phyloP scores from a whole-genome alignment of 2,888 invertebrate species.

The Thysanoteuthis rhombus region DNA sequence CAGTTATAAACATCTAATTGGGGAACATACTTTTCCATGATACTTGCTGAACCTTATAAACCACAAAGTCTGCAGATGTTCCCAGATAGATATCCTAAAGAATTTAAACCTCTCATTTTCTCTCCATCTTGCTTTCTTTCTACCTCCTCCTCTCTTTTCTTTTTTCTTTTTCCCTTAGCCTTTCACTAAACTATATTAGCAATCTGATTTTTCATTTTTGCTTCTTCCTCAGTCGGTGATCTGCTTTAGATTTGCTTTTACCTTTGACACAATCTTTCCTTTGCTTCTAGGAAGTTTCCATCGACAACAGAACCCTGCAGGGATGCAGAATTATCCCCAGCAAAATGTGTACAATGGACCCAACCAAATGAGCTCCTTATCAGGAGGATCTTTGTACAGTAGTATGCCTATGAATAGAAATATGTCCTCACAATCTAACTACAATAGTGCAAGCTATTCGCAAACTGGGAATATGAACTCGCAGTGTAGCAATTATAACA shows the following conservation, averaged over 20 bases:
- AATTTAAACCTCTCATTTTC: background rate
- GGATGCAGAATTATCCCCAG: conserved; percentile 52
- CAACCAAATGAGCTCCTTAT: conserved; percentile 42
- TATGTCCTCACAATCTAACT: conserved; percentile 45
- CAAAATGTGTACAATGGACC: conserved; percentile 57
- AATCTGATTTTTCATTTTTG: conserved; percentile 29
- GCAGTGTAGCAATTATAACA: conserved; percentile 51
- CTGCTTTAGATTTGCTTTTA: conserved; percentile 31
- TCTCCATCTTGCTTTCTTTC: conserved; percentile 18
- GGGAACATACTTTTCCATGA: background rate
- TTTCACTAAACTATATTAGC: background rate
- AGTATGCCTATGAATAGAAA: conserved; percentile 46
- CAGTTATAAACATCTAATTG: background rate
- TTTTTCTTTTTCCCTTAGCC: background rate
- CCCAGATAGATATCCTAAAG: background rate
- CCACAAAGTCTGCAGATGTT: background rate
- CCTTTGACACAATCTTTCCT: conserved; percentile 31
- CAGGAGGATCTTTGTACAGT: conserved; percentile 46
- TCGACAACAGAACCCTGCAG: conserved; percentile 42
- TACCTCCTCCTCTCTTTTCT: background rate
- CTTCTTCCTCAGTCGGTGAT: conserved; percentile 29
- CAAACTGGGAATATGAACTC: conserved; percentile 45
- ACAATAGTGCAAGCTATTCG: conserved; percentile 36
- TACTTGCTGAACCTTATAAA: background rate
- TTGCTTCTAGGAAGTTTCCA: conserved; percentile 48